Percentiles rank a stretch among this genome's conserved stretches.
phyloP scores from a whole-genome alignment of 2,113 vertebrate species.

The Ophthalmolycus amberensis region DNA sequence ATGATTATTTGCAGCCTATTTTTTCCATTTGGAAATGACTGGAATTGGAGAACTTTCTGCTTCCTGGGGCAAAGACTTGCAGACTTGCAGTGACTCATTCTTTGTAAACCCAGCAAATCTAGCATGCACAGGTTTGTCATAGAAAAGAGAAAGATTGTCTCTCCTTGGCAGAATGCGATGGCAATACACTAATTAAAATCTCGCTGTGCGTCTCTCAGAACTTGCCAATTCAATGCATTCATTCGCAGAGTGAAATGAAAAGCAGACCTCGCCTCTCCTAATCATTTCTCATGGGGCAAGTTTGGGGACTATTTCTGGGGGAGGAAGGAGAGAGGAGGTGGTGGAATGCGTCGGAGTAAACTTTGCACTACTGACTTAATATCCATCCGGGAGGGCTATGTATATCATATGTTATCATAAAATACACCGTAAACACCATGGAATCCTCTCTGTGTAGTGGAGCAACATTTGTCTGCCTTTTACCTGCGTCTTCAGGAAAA shows the following conservation, averaged over 20 bases:
- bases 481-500: background rate
- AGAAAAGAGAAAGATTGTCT: slow-evolving; percentile 41
- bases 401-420: background rate
- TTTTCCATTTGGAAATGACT: slow-evolving; percentile 69
- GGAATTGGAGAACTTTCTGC: slow-evolving; percentile 69
- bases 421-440: background rate
- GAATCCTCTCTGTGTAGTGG: background rate
- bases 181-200: slow-evolving; percentile 74
- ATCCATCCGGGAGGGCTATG: background rate
- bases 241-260: slow-evolving; percentile 55
- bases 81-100: slow-evolving; percentile 50
- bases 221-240: slow-evolving; percentile 69
- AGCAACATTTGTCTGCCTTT: background rate
- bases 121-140: slow-evolving; percentile 32
- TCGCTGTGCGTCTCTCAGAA: slow-evolving; percentile 54
- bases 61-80: slow-evolving; percentile 54
- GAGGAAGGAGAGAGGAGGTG: background rate
- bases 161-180: slow-evolving; percentile 55
- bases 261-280: slow-evolving; percentile 53
- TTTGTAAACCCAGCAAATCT: slow-evolving; percentile 44
- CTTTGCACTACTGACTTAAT: background rate
- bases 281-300: slow-evolving; percentile 64
- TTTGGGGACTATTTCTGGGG: slow-evolving; percentile 42
- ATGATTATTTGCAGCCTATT: slow-evolving; percentile 74
- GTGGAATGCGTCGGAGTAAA: slow-evolving; percentile 10